Conservation (phyloP, 1,140 invertebrate species). For the Thrips palmi region DNA sequence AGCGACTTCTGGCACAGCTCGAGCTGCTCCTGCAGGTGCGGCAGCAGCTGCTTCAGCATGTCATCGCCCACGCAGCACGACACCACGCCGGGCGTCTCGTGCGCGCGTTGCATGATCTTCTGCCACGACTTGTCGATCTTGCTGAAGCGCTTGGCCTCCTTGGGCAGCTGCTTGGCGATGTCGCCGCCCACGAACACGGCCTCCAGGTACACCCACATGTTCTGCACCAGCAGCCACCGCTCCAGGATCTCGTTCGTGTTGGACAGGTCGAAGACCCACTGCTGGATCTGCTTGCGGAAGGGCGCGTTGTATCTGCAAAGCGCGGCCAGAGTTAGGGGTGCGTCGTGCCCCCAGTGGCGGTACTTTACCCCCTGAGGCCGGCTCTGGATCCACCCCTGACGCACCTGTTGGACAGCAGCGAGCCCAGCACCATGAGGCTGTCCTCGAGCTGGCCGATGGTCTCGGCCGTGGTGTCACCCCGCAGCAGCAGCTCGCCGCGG, state of each 20-base stretch:
- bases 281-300: constrained; percentile 89
- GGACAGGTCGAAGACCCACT: constrained; percentile 85
- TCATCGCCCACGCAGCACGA: constrained; percentile 93
- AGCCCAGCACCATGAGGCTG: constrained; percentile 87
- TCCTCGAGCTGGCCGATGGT: constrained; percentile 89
- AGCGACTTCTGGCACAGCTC: constrained; percentile 94
- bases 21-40: constrained; percentile 90
- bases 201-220: constrained; percentile 96
- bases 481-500: constrained; percentile 73
- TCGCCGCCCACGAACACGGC: constrained; percentile 96
- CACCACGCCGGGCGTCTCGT: constrained; percentile 88
- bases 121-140: constrained; percentile 98
- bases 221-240: constrained; percentile 90
- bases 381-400: not conserved
- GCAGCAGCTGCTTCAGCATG: constrained; percentile 73
- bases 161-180: constrained; percentile 92
- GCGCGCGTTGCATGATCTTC: constrained; percentile 89
- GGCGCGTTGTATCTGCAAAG: constrained; percentile 77
- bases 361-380: no score
- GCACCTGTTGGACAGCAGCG: constrained; percentile 72
- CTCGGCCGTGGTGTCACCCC: constrained; percentile 88
- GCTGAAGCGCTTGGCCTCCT: constrained; percentile 81
- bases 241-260: constrained; percentile 95
- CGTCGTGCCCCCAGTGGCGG: not conserved
- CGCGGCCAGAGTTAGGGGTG: no score